Evolutionary conservation across 2,888 invertebrate species (phyloP).

Genomic region (Nebria brevicollis): DNA sequence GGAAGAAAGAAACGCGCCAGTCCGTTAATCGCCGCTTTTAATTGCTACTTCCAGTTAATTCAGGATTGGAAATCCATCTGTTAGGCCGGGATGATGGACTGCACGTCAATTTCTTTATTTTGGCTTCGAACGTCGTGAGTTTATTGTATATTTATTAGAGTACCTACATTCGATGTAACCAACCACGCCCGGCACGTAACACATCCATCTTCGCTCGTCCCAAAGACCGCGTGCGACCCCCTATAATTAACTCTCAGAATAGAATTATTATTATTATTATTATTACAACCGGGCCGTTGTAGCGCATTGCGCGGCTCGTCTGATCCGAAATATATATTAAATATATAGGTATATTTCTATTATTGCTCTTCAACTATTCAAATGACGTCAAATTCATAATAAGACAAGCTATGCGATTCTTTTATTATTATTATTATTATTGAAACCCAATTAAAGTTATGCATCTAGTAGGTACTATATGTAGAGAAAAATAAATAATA

Average conservation of each 20-base stretch:
- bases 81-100: constrained; percentile 43
- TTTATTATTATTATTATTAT: too few species aligned
- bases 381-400: too few species aligned
- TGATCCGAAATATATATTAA: neutral
- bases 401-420: too few species aligned
- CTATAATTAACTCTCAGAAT: constrained; percentile 46
- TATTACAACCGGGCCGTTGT: constrained; percentile 4
- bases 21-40: constrained; percentile 60
- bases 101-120: constrained; percentile 40
- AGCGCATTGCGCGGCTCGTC: neutral
- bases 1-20: neutral
- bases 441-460: too few species aligned
- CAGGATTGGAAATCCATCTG: constrained; percentile 49
- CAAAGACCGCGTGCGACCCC: constrained; percentile 24
- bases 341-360: too few species aligned
- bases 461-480: too few species aligned
- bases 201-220: constrained; percentile 41
- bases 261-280: constrained; percentile 29
- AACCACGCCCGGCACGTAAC: constrained; percentile 37
- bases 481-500: neutral
- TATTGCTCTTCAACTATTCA: too few species aligned
- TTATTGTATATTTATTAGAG: constrained; percentile 47
- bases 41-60: constrained; percentile 58
- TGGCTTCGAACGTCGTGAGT: constrained; percentile 8
- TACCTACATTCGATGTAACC: constrained; percentile 38